Base-by-base conservation (phyloP, 1,140 invertebrate species). In the Diorhabda elongata region DNA sequence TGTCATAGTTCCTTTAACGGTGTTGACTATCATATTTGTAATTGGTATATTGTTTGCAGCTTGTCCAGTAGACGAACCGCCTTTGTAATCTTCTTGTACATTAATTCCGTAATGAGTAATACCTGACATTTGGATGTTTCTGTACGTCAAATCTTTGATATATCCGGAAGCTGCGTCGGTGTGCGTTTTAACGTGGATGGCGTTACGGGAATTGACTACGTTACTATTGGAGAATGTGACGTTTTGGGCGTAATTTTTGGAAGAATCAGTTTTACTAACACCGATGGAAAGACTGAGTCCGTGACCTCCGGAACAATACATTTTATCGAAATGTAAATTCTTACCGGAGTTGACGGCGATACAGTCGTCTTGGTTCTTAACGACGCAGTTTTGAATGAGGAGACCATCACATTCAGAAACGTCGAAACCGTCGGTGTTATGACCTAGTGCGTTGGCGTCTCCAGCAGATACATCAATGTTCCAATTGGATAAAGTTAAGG, bases 341-440 rank as follows among this genome's bases (percentile, higher is more conserved):
- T 45, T 64, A 42, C 68, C 71, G 52, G 69, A 59, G 45, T 72
- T 72, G 5, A 72, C 66, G 5, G 68, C 71, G 2, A 72, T 62
- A 60, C 71, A 72, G 57, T 72, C 68, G 42, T 72, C 71, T 64
- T 72, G 71, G 42, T 72, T 72, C 11, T 69, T 69, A 3, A 72
- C 71, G 9, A 59, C 9, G 2, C 47, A n/a, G 52, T 72, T 68
- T 57, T 68, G 42, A 44, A 72, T 47, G 9, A 61, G 60, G 6
- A 72, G 58, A 8, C 45, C 44, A 7, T 44, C 63, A 3, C 65
- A 64, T 6, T 59, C 61, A 8, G 71, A 69, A 11, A 72, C 41
- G 47, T 69, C 71, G 44, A 72, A 72, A 61, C 71, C 71, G 59
- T 72, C 71, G 42, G 68, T 72, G 44, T 72, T 72, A 64, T 67